Conservation (phyloP, 2,888 invertebrate genomes). For the Lumbricus terrestris region DNA sequence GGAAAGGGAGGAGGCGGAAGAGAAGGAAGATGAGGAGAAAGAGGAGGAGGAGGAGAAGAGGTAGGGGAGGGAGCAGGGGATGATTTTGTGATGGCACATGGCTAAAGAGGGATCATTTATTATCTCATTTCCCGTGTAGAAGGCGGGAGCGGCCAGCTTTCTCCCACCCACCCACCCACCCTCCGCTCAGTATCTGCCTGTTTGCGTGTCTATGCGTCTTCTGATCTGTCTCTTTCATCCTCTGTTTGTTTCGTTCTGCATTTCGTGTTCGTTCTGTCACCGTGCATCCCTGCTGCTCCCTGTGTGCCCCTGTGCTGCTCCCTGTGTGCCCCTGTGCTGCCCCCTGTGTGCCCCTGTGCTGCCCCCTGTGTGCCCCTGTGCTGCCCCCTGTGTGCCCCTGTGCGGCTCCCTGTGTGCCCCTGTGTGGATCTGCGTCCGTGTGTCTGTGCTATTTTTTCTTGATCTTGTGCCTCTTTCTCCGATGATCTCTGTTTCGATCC, state of each 20-base stretch:
- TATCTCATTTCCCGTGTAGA: conserved; percentile 13
- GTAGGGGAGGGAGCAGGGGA: too few relatives aligned
- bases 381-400: neutral
- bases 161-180: neutral
- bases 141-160: neutral
- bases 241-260: neutral
- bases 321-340: neutral
- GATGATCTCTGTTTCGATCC: too few relatives aligned
- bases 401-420: neutral
- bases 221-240: neutral
- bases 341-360: neutral
- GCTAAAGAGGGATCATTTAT: conserved; percentile 20
- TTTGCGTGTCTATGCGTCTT: neutral
- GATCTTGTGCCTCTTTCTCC: too few relatives aligned
- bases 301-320: neutral
- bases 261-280: neutral
- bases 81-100: neutral
- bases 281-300: neutral
- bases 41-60: too few relatives aligned
- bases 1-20: too few relatives aligned
- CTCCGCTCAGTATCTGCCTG: neutral
- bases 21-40: too few relatives aligned
- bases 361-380: neutral
- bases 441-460: neutral
- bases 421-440: too few relatives aligned